Evolutionary conservation across 1,140 invertebrate species (phyloP).

Genomic region (Latrodectus geometricus): DNA sequence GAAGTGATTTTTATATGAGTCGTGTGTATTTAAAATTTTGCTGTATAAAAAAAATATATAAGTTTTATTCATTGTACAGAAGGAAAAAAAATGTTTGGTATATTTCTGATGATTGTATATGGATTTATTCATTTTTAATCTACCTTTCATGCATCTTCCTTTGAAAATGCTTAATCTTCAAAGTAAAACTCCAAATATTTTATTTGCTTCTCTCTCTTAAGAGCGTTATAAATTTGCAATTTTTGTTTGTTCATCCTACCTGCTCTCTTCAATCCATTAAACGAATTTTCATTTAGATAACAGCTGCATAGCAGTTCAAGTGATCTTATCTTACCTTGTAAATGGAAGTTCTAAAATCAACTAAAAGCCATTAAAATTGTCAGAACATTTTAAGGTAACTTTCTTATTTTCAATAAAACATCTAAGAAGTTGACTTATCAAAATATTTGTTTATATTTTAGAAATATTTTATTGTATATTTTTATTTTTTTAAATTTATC

Average conservation of each 20-base stretch:
- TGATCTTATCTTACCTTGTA: too few species aligned
- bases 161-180: background rate
- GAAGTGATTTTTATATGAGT: constrained; percentile 22
- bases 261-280: background rate
- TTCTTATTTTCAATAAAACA: too few species aligned
- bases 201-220: too few species aligned
- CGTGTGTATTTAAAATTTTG: background rate
- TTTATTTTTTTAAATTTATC: too few species aligned
- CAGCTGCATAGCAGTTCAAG: too few species aligned
- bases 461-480: background rate
- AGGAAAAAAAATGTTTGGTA: constrained; percentile 25
- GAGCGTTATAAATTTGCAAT: background rate
- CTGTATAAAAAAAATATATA: constrained; percentile 5
- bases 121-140: constrained; percentile 9
- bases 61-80: constrained; percentile 44
- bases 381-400: too few species aligned
- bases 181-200: background rate
- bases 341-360: too few species aligned
- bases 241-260: background rate
- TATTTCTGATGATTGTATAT: constrained; percentile 36
- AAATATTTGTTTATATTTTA: background rate
- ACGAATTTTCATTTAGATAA: too few species aligned
- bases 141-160: background rate
- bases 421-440: background rate
- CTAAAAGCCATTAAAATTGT: too few species aligned